Conservation (phyloP, 1,140 invertebrate species). For the Pseudomyrmex cubaensis region DNA sequence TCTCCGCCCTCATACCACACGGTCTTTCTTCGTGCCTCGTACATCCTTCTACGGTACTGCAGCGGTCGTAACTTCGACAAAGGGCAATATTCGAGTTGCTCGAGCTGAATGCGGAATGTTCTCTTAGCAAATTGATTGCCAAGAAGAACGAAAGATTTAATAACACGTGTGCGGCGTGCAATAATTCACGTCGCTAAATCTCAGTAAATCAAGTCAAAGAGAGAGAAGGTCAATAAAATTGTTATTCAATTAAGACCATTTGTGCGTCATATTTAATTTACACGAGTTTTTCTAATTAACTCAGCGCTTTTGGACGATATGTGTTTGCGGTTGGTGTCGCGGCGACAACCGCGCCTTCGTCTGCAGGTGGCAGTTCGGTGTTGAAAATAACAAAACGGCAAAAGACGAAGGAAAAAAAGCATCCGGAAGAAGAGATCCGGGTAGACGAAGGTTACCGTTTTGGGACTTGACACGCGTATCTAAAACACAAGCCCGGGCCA, state of each 20-base stretch:
- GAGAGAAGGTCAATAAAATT: conserved; percentile 2
- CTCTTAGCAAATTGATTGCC: conserved; percentile 55
- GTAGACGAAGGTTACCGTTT: conserved; percentile 76
- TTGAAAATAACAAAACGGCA: conserved; percentile 62
- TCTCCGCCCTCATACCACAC: conserved; percentile 54
- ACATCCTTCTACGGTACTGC: conserved; percentile 61
- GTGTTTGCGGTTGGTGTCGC: conserved; percentile 3
- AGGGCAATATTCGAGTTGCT: conserved; percentile 57
- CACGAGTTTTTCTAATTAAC: neutral
- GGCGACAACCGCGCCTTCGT: conserved; percentile 33
- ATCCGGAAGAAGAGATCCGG: conserved; percentile 1
- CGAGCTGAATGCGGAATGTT: conserved; percentile 47
- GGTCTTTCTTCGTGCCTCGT: conserved; percentile 62
- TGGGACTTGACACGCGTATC: conserved; percentile 85
- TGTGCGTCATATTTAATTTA: neutral
- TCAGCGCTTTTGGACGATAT: neutral
- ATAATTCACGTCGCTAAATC: neutral
- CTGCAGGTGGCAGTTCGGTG: conserved; percentile 46
- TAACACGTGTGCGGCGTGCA: conserved; percentile 9
- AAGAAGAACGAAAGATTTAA: conserved; percentile 49
- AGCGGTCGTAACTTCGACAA: conserved; percentile 37
- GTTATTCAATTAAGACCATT: conserved; percentile 13
- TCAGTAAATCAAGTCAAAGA: neutral
- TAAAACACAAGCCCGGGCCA: conserved; percentile 82
- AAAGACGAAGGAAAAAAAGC: conserved; percentile 67